A percentile compares a stretch with the other conserved stretches of the same genome.
These are phyloP conservation scores for Pseudachorutes palmiensis DNA, from an alignment of 1,140 invertebrate genomes.

Conservation along the genomic window DNA sequence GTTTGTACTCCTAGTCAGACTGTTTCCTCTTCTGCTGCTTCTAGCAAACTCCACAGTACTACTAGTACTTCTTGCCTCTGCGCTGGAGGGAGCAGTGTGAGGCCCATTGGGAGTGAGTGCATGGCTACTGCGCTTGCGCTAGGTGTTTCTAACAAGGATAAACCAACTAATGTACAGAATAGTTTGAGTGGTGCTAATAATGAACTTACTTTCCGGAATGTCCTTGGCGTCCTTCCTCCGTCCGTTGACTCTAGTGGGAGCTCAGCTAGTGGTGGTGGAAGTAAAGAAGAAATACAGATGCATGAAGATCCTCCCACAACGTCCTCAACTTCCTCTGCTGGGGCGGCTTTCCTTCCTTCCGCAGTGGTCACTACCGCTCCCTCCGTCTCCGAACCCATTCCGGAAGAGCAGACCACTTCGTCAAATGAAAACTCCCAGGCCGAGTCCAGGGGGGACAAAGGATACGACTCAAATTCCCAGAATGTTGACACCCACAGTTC, in stretches of 20 bases:
- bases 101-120: background rate
- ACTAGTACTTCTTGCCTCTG: too few relatives aligned
- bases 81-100: too few relatives aligned
- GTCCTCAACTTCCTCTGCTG: background rate
- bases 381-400: constrained; percentile 14
- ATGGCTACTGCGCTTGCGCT: background rate
- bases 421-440: constrained; percentile 13
- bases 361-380: background rate
- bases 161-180: background rate
- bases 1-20: constrained; percentile 22
- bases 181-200: background rate
- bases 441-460: background rate
- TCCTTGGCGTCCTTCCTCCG: background rate
- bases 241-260: background rate
- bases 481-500: background rate
- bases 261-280: background rate
- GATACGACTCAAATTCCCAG: background rate
- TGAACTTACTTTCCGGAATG: constrained; percentile 7
- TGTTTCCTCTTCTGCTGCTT: background rate
- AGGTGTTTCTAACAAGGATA: background rate
- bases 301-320: background rate
- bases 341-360: background rate
- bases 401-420: constrained; percentile 18
- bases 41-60: background rate
- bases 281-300: background rate